phyloP scores from a whole-genome alignment of 2,888 invertebrate species.

The Agonum fuliginosum region DNA sequence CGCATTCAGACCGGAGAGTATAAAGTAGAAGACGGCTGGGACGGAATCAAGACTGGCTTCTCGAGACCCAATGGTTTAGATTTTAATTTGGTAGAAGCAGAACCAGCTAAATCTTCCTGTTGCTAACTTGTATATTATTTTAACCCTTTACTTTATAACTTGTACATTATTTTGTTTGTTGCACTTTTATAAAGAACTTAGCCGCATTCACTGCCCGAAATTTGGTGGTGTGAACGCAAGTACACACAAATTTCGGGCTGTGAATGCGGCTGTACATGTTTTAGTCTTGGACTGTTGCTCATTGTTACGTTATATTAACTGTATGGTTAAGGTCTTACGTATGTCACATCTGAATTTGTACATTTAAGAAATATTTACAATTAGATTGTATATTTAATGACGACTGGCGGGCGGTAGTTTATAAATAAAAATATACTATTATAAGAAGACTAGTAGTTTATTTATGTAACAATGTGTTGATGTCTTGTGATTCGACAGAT shows the following conservation, averaged over 20 bases:
- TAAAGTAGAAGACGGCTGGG: conserved; percentile 96
- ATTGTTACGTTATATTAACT: too few species aligned
- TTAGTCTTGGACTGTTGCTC: conserved; percentile 15
- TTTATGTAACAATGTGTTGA: not conserved
- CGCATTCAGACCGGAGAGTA: conserved; percentile 94
- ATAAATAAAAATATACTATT: conserved; percentile 46
- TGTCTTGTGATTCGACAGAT: not conserved
- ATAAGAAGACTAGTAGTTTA: not conserved
- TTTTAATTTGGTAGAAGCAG: conserved; percentile 91
- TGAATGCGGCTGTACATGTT: too few species aligned
- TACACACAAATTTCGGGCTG: too few species aligned
- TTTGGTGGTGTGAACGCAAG: too few species aligned
- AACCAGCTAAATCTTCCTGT: conserved; percentile 91
- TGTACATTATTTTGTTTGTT: not conserved
- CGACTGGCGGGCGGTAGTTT: conserved; percentile 39
- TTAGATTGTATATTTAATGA: conserved; percentile 34
- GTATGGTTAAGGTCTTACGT: conserved; percentile 28
- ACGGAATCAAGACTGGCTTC: conserved; percentile 96
- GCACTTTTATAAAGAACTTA: conserved; percentile 9
- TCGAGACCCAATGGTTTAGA: conserved; percentile 87
- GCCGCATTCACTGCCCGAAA: not conserved
- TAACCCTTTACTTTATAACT: not conserved
- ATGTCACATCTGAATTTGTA: conserved; percentile 39
- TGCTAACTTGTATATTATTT: conserved; percentile 75
- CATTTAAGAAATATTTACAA: conserved; percentile 38